These are phyloP conservation scores for Herpetotheres cachinnans DNA, from an alignment of 2,113 vertebrate genomes.

Conservation along the genomic window DNA sequence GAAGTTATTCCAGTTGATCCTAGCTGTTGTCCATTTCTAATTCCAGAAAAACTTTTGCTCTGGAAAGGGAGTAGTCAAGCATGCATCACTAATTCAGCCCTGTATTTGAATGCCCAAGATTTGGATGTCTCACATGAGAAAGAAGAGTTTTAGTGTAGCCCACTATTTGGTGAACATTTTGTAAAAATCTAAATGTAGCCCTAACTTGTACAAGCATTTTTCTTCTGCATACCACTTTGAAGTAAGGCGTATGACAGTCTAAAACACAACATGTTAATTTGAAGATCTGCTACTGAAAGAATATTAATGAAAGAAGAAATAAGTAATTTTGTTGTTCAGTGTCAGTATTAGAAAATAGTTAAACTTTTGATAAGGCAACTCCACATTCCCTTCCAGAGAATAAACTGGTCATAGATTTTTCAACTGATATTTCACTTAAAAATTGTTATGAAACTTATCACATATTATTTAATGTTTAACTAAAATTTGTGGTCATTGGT, in stretches of 20 bases:
- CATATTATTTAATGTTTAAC: not conserved
- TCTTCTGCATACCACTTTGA: not conserved
- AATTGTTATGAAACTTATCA: not conserved
- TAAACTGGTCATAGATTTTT: not conserved
- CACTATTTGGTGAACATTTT: not conserved
- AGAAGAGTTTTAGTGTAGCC: not conserved
- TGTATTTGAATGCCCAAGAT: not conserved
- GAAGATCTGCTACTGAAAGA: not conserved
- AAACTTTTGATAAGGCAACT: not conserved
- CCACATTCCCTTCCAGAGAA: not conserved
- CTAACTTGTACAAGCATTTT: not conserved
- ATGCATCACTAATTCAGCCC: not conserved
- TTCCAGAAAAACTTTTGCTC: not conserved
- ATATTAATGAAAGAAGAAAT: not conserved
- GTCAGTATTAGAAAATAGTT: not conserved
- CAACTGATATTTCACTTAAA: not conserved
- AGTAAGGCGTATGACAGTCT: not conserved
- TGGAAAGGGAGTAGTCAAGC: not conserved
- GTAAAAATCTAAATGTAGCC: not conserved
- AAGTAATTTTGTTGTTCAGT: not conserved
- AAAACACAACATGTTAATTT: not conserved
- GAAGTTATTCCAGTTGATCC: not conserved
- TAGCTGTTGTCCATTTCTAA: not conserved
- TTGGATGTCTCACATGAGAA: not conserved
- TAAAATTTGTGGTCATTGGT: not conserved